A percentile compares a stretch with the other conserved stretches of the same genome.
These are phyloP conservation scores for Zaprionus lachaisei DNA, from an alignment of 1,140 invertebrate genomes.

Conservation along the genomic window DNA sequence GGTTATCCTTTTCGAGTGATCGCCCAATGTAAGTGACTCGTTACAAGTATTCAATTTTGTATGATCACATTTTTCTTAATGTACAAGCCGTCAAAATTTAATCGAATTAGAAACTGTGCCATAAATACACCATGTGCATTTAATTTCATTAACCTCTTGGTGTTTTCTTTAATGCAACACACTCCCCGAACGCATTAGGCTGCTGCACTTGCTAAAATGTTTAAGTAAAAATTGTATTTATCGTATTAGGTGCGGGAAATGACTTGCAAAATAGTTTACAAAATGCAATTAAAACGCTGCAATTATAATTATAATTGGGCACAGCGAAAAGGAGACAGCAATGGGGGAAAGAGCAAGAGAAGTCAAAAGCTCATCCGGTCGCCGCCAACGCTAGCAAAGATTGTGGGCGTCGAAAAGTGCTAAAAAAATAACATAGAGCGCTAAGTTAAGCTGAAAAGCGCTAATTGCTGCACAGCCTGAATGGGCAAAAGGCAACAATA, in stretches of 20 bases:
- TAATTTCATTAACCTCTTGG: neutral
- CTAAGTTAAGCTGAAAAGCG: constrained; percentile 62
- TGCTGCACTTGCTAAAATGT: constrained; percentile 46
- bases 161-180: neutral
- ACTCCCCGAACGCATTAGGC: constrained; percentile 33
- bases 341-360: constrained; percentile 33
- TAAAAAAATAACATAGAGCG: constrained; percentile 38
- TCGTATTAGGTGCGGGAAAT: constrained; percentile 55
- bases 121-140: neutral
- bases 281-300: constrained; percentile 64
- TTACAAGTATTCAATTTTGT: neutral
- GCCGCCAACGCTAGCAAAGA: constrained; percentile 6
- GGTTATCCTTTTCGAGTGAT: neutral
- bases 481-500: constrained; percentile 52
- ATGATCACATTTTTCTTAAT: neutral
- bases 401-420: constrained; percentile 37
- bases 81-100: neutral
- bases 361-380: constrained; percentile 49
- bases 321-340: constrained; percentile 49
- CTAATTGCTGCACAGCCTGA: constrained; percentile 56
- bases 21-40: neutral
- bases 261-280: constrained; percentile 63
- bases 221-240: constrained; percentile 45
- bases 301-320: constrained; percentile 67
- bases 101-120: neutral